phyloP scores from a whole-genome alignment of 2,888 invertebrate genomes.

The Vandiemenella viatica region DNA sequence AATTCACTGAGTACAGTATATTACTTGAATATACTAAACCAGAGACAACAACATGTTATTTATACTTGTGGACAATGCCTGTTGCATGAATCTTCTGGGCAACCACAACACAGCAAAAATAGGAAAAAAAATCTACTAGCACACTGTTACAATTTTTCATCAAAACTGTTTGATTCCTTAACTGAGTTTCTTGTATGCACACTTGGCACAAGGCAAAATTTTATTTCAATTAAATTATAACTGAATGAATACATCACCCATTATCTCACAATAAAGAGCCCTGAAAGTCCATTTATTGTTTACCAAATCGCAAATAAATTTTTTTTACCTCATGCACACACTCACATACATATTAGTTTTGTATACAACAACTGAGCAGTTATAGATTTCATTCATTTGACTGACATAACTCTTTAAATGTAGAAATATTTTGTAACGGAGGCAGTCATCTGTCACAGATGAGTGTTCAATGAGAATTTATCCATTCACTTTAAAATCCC shows the following conservation, averaged over 20 bases:
- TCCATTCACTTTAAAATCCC: background rate
- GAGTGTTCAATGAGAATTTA: background rate
- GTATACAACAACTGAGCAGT: background rate
- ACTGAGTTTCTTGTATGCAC: no score
- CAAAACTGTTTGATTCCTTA: no score
- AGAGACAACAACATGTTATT: background rate
- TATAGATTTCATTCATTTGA: background rate
- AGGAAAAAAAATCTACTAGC: background rate
- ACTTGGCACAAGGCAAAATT: no score
- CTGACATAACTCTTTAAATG: background rate
- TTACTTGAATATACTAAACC: background rate
- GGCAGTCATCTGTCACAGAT: background rate
- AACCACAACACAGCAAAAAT: background rate
- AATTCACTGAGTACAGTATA: background rate
- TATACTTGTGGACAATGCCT: background rate
- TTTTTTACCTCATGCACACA: background rate
- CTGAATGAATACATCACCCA: no score
- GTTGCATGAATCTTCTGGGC: background rate
- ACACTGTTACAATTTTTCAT: no score
- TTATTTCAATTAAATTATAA: no score
- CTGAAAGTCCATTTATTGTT: no score
- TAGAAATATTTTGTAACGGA: background rate
- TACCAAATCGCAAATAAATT: no score
- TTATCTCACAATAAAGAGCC: no score
- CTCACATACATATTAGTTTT: background rate